A percentile compares a stretch with the other conserved stretches of the same genome.
These are phyloP conservation scores for Sycophila sp. DNA, from an alignment of 1,140 invertebrate species.

Conservation along the genomic window DNA sequence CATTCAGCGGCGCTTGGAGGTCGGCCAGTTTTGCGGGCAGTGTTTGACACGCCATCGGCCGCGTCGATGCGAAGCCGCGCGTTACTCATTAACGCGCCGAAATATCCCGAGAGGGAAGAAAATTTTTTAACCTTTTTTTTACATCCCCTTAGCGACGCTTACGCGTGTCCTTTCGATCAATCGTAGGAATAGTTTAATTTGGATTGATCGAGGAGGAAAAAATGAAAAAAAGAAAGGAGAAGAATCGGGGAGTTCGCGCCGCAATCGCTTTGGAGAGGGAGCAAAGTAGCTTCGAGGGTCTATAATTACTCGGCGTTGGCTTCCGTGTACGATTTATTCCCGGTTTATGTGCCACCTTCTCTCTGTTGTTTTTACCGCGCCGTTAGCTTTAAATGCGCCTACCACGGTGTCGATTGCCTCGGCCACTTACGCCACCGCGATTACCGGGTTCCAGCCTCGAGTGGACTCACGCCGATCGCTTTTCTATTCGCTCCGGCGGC, in stretches of 20 bases:
- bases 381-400: constrained; percentile 1
- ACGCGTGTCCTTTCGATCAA: neutral
- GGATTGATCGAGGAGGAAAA: neutral
- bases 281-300: neutral
- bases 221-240: neutral
- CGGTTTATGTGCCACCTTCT: neutral
- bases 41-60: neutral
- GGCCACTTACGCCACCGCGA: too few relatives aligned
- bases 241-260: neutral
- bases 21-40: constrained; percentile 55
- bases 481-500: too few relatives aligned
- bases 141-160: neutral
- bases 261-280: neutral
- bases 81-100: too few relatives aligned
- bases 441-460: too few relatives aligned
- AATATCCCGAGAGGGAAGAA: too few relatives aligned
- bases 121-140: too few relatives aligned
- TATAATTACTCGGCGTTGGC: neutral
- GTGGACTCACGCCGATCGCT: too few relatives aligned
- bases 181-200: neutral
- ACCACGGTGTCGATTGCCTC: neutral
- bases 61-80: too few relatives aligned
- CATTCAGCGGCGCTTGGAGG: constrained; percentile 59
- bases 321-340: neutral
- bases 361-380: neutral